Conservation (phyloP, 2,113 vertebrate genomes). For the Tyto alba region DNA sequence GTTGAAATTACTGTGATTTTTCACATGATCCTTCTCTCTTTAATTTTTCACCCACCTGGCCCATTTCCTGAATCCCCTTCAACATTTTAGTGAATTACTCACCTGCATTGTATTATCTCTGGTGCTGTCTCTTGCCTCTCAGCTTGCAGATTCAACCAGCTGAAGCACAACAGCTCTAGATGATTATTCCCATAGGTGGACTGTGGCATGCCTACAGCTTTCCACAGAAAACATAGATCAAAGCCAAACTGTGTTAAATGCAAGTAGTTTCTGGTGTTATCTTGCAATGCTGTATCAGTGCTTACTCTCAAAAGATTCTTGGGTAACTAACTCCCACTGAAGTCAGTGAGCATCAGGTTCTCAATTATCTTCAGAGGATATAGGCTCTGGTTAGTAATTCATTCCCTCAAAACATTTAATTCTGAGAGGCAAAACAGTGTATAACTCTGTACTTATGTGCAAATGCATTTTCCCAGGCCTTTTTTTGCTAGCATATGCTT, state of each 20-base stretch:
- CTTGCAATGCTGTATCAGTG: not conserved
- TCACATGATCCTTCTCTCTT: not conserved
- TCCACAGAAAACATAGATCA: not conserved
- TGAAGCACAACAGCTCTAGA: not conserved
- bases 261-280: not conserved
- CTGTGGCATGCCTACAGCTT: not conserved
- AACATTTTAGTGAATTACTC: not conserved
- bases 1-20: not conserved
- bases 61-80: not conserved
- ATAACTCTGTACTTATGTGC: not conserved
- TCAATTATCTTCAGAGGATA: not conserved
- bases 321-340: not conserved
- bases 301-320: not conserved
- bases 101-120: not conserved
- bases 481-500: not conserved
- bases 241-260: not conserved
- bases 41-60: not conserved
- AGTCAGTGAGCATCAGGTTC: not conserved
- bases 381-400: not conserved
- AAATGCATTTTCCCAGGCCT: not conserved
- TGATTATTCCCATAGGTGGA: not conserved
- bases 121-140: not conserved
- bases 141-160: not conserved
- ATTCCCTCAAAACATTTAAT: not conserved
- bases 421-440: not conserved